phyloP scores from a whole-genome alignment of 2,888 invertebrate species.

The Drosophila helvetica region DNA sequence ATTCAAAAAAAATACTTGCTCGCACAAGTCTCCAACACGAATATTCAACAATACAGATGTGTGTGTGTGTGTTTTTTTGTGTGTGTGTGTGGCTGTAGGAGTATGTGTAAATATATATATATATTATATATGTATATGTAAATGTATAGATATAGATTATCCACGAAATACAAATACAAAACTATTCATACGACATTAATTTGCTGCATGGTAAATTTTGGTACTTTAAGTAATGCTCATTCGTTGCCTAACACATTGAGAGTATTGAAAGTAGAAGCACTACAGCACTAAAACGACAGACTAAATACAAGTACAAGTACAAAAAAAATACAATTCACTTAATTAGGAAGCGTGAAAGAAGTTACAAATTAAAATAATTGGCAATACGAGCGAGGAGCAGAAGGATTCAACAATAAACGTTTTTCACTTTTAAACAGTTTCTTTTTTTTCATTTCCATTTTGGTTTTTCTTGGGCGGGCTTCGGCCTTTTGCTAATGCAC shows the following conservation, averaged over 20 bases:
- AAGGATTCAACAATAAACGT: constrained; percentile 67
- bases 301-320: constrained; percentile 48
- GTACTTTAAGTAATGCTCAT: constrained; percentile 68
- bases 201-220: constrained; percentile 41
- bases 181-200: constrained; percentile 39
- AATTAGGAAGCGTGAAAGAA: constrained; percentile 37
- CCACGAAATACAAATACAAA: constrained; percentile 36
- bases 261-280: constrained; percentile 60
- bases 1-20: constrained; percentile 52
- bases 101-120: constrained; percentile 15
- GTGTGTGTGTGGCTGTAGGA: constrained; percentile 9
- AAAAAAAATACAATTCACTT: constrained; percentile 39
- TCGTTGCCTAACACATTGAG: constrained; percentile 62
- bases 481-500: constrained; percentile 72
- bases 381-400: constrained; percentile 80
- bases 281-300: constrained; percentile 48
- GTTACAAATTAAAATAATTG: constrained; percentile 67
- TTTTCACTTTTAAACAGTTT: constrained; percentile 47
- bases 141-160: constrained; percentile 11
- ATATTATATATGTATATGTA: constrained; percentile 16
- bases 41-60: constrained; percentile 56
- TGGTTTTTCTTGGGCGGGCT: constrained; percentile 72
- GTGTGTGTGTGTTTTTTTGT: constrained; percentile 7
- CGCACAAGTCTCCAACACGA: constrained; percentile 55
- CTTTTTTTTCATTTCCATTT: constrained; percentile 29